A percentile compares a stretch with the other conserved stretches of the same genome.
Evolutionary conservation across 2,797 vertebrate genomes (phyloP).

Genomic region (Discoglossus pictus): DNA sequence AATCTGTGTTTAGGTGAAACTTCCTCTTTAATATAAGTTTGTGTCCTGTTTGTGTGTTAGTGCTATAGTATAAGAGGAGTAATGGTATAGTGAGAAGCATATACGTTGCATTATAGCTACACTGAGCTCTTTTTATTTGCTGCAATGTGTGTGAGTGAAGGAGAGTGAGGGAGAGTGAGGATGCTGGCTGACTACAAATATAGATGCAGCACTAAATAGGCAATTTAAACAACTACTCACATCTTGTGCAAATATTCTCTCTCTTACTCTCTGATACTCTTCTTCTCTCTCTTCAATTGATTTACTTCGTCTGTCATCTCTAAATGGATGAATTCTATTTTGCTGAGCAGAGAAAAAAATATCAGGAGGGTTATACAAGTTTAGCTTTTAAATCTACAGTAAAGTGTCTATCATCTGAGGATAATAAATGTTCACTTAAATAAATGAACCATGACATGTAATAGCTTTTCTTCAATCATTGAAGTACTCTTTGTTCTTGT

Average conservation of each 20-base stretch:
- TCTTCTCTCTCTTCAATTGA: conserved; percentile 96
- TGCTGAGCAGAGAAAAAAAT: conserved; percentile 77
- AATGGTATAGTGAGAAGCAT: too few relatives aligned
- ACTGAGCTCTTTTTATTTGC: conserved; percentile 44
- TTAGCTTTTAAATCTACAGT: conserved; percentile 66
- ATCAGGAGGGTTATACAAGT: conserved; percentile 72
- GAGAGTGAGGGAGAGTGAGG: conserved; percentile 14
- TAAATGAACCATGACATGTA: conserved; percentile 58
- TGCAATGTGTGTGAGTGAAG: conserved; percentile 21
- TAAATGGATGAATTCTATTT: conserved; percentile 83
- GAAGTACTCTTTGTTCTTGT: neutral
- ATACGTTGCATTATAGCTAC: conserved; percentile 28
- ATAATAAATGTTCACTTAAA: conserved; percentile 66
- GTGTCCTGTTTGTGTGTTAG: too few relatives aligned
- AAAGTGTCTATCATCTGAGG: conserved; percentile 69
- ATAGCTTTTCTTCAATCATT: conserved; percentile 46
- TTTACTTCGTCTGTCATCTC: conserved; percentile 90
- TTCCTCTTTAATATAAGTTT: too few relatives aligned
- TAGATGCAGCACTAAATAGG: conserved; percentile 69
- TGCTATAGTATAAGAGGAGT: too few relatives aligned
- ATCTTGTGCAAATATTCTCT: conserved; percentile 93
- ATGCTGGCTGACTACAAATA: conserved; percentile 60
- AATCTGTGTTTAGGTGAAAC: too few relatives aligned
- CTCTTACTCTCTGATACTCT: conserved; percentile 91
- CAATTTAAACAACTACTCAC: conserved; percentile 85